Evolutionary conservation across 2,888 invertebrate genomes (phyloP).

Genomic region (Melinaea menophilus): DNA sequence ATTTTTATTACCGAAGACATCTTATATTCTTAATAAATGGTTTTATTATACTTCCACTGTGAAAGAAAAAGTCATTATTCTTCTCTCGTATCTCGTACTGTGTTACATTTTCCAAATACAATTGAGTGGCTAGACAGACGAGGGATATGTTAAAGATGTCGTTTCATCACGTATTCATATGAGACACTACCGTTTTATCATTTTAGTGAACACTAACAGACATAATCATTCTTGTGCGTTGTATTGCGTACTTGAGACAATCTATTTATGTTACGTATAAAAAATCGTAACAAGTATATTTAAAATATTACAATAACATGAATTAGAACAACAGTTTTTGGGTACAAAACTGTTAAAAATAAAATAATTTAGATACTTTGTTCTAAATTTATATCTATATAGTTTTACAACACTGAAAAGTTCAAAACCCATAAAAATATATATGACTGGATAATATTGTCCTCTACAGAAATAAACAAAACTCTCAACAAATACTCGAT

Average conservation of each 20-base stretch:
- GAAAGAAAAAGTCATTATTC: background rate
- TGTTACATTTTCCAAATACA: constrained; percentile 18
- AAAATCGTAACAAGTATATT: too few species aligned
- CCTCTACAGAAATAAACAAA: background rate
- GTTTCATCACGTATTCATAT: constrained; percentile 23
- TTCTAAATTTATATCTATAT: too few species aligned
- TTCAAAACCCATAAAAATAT: too few species aligned
- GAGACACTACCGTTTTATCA: background rate
- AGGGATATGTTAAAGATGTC: constrained; percentile 23
- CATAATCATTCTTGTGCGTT: too few species aligned
- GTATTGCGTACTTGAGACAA: too few species aligned
- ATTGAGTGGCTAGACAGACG: constrained; percentile 20
- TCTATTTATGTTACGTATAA: too few species aligned
- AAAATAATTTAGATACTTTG: too few species aligned
- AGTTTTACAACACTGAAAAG: too few species aligned
- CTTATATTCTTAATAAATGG: background rate
- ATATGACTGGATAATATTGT: background rate
- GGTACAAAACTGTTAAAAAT: too few species aligned
- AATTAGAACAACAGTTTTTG: too few species aligned
- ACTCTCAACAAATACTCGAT: background rate
- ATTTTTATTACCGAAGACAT: background rate
- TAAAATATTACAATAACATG: too few species aligned
- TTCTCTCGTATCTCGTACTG: background rate
- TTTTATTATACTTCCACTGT: background rate
- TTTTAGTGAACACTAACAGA: background rate